A percentile compares a stretch with the other conserved stretches of the same genome.
These are phyloP conservation scores for Oncorhynchus mykiss DNA, from an alignment of 2,113 vertebrate species.

Conservation along the genomic window DNA sequence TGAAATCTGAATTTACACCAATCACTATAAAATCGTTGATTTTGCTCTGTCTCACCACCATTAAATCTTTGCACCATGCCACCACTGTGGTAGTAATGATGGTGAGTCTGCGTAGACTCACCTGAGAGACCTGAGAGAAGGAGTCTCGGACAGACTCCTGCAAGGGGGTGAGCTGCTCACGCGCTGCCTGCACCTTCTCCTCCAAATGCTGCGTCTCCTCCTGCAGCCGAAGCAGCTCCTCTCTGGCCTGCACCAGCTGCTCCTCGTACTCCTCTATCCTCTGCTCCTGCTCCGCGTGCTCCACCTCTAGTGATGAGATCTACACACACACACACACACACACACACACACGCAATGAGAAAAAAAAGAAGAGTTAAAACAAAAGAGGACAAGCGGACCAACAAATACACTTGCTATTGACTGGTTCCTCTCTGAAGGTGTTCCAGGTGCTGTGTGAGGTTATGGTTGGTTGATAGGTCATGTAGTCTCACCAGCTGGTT, in stretches of 20 bases:
- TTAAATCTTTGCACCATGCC: too few species aligned
- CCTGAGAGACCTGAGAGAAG: slow-evolving; percentile 87
- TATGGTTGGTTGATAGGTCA: not conserved
- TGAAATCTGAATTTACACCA: too few species aligned
- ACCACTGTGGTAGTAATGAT: too few species aligned
- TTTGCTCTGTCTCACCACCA: too few species aligned
- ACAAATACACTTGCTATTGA: not conserved
- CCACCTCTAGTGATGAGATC: slow-evolving; percentile 87
- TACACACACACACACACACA: slow-evolving; percentile 47
- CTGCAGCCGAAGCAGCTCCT: slow-evolving; percentile 88
- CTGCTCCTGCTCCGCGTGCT: slow-evolving; percentile 89
- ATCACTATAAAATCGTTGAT: too few species aligned
- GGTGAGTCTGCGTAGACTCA: slow-evolving; percentile 55
- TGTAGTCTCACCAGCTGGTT: slow-evolving; percentile 79
- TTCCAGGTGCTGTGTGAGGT: not conserved
- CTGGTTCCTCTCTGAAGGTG: not conserved
- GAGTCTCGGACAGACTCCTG: slow-evolving; percentile 88
- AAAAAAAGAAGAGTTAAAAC: too few species aligned
- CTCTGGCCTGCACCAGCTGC: slow-evolving; percentile 86
- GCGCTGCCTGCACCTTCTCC: slow-evolving; percentile 86
- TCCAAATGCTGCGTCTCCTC: slow-evolving; percentile 88
- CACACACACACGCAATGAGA: too few species aligned
- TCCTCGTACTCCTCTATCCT: slow-evolving; percentile 89
- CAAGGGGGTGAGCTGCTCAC: slow-evolving; percentile 86
- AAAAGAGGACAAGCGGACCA: not conserved